Evolutionary conservation across 2,797 vertebrate species (phyloP).

Genomic region (Falco novaeseelandiae): DNA sequence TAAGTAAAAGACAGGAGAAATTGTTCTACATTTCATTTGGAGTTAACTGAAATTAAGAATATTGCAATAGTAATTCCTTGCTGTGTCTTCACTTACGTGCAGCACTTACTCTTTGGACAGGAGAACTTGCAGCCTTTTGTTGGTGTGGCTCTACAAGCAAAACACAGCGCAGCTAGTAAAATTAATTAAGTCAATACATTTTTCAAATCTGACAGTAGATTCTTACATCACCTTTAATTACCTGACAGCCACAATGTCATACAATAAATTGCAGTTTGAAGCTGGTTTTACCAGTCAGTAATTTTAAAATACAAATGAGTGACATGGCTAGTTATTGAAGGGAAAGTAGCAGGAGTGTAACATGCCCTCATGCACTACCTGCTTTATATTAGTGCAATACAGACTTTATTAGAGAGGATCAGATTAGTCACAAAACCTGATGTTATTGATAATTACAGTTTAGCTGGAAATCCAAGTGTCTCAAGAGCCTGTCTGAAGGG

Average conservation of each 20-base stretch:
- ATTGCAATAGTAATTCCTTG: background rate
- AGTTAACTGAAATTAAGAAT: background rate
- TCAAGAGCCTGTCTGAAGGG: background rate
- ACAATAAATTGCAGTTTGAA: background rate
- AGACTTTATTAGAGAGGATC: background rate
- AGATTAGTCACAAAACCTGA: background rate
- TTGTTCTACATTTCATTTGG: background rate
- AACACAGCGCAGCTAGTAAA: background rate
- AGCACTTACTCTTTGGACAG: background rate
- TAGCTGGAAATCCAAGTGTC: background rate
- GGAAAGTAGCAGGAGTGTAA: background rate
- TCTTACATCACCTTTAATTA: background rate
- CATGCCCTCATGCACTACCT: background rate
- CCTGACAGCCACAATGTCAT: background rate
- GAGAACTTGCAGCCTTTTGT: background rate
- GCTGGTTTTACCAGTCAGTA: background rate
- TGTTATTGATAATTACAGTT: background rate
- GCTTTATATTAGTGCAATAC: background rate
- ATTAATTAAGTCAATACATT: background rate
- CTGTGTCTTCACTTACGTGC: background rate
- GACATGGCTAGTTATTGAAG: background rate
- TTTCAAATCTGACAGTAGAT: background rate
- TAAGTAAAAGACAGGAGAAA: background rate
- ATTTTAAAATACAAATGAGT: background rate
- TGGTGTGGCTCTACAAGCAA: background rate